Evolutionary conservation across 2,888 invertebrate genomes (phyloP).

Genomic region (Tetanocera ferruginea): DNA sequence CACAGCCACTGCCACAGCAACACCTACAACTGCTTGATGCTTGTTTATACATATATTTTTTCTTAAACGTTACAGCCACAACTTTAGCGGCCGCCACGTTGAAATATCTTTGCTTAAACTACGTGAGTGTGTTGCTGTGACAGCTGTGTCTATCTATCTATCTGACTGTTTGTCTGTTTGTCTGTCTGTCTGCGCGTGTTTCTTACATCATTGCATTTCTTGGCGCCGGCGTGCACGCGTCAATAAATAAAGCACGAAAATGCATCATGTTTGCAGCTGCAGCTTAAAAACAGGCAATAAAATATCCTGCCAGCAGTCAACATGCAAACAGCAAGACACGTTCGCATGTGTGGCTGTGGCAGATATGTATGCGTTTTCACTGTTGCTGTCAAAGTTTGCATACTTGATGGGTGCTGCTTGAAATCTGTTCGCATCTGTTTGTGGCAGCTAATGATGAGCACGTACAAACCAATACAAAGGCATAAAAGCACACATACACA

Average conservation of each 20-base stretch:
- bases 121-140: not conserved
- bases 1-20: not conserved
- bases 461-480: not conserved
- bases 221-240: not conserved
- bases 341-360: conserved; percentile 18
- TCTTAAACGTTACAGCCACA: not conserved
- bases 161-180: not conserved
- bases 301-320: not conserved
- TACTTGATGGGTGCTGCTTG: conserved; percentile 13
- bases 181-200: conserved; percentile 4
- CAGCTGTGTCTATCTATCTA: not conserved
- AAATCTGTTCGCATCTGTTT: not conserved
- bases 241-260: conserved; percentile 25
- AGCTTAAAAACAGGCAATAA: conserved; percentile 48
- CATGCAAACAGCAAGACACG: not conserved
- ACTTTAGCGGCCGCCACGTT: not conserved
- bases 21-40: not conserved
- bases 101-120: not conserved
- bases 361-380: conserved; percentile 32
- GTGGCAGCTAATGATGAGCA: conserved; percentile 23
- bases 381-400: conserved; percentile 34
- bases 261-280: conserved; percentile 14
- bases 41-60: not conserved
- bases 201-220: conserved; percentile 19
- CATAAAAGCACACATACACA: not conserved